Evolutionary conservation across 2,888 invertebrate genomes (phyloP).

Genomic region (Cerceris rybyensis): DNA sequence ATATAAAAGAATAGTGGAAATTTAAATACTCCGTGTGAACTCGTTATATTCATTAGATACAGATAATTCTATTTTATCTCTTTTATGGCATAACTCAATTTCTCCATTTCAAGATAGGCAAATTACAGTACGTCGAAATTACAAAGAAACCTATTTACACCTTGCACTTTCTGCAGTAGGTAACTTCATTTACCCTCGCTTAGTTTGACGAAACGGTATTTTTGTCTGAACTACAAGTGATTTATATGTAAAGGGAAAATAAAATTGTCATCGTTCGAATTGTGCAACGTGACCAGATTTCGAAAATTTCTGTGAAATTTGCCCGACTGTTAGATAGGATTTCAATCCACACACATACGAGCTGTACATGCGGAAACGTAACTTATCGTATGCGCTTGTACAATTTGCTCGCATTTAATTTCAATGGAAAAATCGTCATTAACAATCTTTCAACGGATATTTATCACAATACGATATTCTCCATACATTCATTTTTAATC

Average conservation of each 20-base stretch:
- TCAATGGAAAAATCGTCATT: conserved; percentile 13
- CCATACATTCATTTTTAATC: no score
- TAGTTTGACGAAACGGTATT: conserved; percentile 4
- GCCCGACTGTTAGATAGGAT: not conserved
- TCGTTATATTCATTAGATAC: no score
- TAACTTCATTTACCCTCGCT: not conserved
- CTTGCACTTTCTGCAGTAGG: not conserved
- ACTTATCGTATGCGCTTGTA: conserved; percentile 31
- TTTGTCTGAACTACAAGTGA: conserved; percentile 8
- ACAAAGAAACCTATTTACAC: no score
- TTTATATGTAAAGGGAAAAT: conserved; percentile 28
- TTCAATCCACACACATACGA: not conserved
- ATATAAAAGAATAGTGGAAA: no score
- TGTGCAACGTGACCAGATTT: conserved; percentile 39
- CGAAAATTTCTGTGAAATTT: conserved; percentile 28
- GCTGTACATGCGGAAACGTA: conserved; percentile 12
- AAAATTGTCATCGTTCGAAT: conserved; percentile 29
- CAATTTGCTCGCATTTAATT: conserved; percentile 28
- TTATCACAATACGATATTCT: no score
- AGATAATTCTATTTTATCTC: no score
- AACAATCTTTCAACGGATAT: no score
- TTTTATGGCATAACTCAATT: no score
- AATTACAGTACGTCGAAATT: no score
- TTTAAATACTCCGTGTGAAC: no score
- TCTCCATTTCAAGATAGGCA: no score